Base-by-base conservation (phyloP, 2,888 invertebrate species). In the Agrilus mali region DNA sequence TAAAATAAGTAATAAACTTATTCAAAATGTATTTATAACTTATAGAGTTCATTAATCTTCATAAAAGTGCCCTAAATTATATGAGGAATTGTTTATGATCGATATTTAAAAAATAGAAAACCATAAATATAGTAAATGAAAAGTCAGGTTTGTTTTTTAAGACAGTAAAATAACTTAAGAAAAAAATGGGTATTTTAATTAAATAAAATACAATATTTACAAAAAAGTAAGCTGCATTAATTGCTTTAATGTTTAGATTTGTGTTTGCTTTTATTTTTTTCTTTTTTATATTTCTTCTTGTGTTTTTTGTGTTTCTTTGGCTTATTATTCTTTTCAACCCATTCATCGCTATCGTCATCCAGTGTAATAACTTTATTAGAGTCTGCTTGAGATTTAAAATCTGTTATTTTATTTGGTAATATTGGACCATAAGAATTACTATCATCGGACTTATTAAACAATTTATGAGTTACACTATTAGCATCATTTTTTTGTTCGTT, bases 381-480 rank as follows among this genome's bases (percentile, higher is more conserved):
- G 15, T 20, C 32, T 35, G 22, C 39, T 3, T 7, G 27, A 10
- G 27, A 10, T 10, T 43, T 12, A 35, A 22, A 36, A 44, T 48
- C 54, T 6, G 51, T 8, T 8, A 55, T 53, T 31, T 61, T 70
- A 8, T 71, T 69, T 1, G 79, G 78, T 49, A 78, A 68, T 56
- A 69, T 73, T 0, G 78, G 79, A 0, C 78, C 78, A 41, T 78
- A 79, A 13, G 68, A 58, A 52, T 70, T 52, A 34, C 54, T 56
- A 35, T 54, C 50, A 15, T 45, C 35, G 38, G 35, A 45, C 16
- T 33, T 31, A n/a, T n/a, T n/a, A 5, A 12, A 6, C 12, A n/a
- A 17, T 14, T 27, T 12, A 0, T 20, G 16, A 36, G n/a, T 41
- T 34, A 40, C 41, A 20, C 33, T 16, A 41, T n/a, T n/a, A n/a